Base-by-base conservation (phyloP, 2,797 vertebrate species). In the Periparus ater region DNA sequence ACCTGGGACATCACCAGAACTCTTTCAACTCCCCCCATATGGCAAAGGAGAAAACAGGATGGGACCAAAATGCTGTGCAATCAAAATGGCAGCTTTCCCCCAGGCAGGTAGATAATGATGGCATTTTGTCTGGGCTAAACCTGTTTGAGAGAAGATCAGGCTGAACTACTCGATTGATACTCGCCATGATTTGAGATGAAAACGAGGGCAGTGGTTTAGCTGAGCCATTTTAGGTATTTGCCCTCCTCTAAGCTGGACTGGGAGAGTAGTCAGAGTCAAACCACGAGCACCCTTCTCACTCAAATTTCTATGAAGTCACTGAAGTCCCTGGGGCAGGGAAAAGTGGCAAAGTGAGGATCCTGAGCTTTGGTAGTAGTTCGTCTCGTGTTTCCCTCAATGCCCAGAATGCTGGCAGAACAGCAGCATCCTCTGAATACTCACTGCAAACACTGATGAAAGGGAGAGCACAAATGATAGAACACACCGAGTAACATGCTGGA, bases 321-420 rank as follows among this genome's bases (percentile, higher is more conserved):
- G 71, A 45, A 81, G 61, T 80, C 58, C n/a, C 65, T 68, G 40
- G 62, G 32, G 45, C 42, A 87, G 77, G 78, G 36, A 51, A 91
- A 53, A 36, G 54, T 65, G 76, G 75, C 47, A 83, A 89, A 85
- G 50, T 50, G 67, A 93, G 79, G 71, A 65, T 88, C 83, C 83
- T 92, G 73, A 95, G 65, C 74, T 95, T 88, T 91, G 70, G 76
- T 66, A n/a, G 72, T 76, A 57, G 60, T 84, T 93, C 71, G 40
- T 85, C 73, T 93, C 50, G 18, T 63, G 38, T 75, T 94, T 70
- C 73, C 38, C 77, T 80, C 91, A 78, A 60, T 79, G 58, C 66
- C 53, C 30, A 66, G 30, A 75, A 53, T 60, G 71, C 67, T 82
- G 81, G 58, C 80, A 85, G 72, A 72, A 88, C 86, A 66, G 81